Evolutionary conservation across 2,888 invertebrate species (phyloP).

Genomic region (Agonopterix alstromeriana): DNA sequence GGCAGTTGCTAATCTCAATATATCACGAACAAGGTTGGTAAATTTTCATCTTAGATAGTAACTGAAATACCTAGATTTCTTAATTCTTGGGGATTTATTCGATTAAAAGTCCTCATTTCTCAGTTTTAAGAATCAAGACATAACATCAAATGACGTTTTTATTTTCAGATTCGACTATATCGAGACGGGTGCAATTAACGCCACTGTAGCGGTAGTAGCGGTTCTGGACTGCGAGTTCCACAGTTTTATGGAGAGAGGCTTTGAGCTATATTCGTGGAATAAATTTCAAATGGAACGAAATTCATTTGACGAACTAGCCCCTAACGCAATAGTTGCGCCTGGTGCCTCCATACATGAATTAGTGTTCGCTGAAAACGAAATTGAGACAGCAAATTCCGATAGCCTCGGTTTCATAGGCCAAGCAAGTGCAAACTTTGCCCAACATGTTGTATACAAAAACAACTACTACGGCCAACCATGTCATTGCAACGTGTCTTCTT

Average conservation of each 20-base stretch:
- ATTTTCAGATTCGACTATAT: constrained; percentile 78
- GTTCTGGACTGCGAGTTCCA: constrained; percentile 79
- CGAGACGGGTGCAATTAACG: constrained; percentile 79
- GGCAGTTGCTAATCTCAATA: constrained; percentile 79
- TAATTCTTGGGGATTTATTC: no score
- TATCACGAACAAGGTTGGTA: constrained; percentile 76
- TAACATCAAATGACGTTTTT: not conserved
- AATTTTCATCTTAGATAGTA: not conserved
- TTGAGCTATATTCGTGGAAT: constrained; percentile 81
- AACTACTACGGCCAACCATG: constrained; percentile 81
- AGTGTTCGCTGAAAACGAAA: constrained; percentile 63
- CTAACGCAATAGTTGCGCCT: constrained; percentile 70
- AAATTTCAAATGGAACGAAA: constrained; percentile 79
- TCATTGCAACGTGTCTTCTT: constrained; percentile 77
- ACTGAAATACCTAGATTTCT: no score
- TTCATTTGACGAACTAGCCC: constrained; percentile 76
- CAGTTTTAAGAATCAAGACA: not conserved
- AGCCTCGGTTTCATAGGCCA: constrained; percentile 79
- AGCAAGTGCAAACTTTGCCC: constrained; percentile 53
- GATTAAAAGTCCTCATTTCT: no score
- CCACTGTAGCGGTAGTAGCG: constrained; percentile 77
- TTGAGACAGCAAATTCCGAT: constrained; percentile 55
- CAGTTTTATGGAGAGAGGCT: constrained; percentile 74
- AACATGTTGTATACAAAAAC: constrained; percentile 68
- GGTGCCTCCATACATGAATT: constrained; percentile 76